Evolutionary conservation across 2,888 invertebrate species (phyloP).

Genomic region (Drepanosiphum platanoidis): DNA sequence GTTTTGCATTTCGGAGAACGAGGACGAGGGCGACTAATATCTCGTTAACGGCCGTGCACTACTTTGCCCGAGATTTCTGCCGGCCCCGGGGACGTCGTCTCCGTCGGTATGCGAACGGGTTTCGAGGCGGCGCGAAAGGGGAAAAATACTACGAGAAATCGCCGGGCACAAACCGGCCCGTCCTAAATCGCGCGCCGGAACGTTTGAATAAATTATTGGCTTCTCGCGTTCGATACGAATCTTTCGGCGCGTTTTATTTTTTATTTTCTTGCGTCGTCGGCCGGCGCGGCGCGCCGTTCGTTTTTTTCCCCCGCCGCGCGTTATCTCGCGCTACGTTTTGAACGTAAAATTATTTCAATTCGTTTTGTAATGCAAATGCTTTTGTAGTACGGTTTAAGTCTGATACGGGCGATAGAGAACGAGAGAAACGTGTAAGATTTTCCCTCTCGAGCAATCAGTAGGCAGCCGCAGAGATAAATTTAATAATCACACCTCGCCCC

Average conservation of each 20-base stretch:
- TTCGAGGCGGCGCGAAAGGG: no score
- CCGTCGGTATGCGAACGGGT: no score
- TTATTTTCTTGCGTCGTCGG: no score
- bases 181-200: neutral
- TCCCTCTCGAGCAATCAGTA: neutral
- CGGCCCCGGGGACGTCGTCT: no score
- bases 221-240: neutral
- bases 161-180: neutral
- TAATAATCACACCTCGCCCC: no score
- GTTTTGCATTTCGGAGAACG: neutral
- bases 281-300: no score
- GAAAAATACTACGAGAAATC: no score
- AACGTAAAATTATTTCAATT: neutral
- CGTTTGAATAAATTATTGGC: conserved; percentile 25
- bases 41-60: no score
- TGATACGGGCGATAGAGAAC: neutral
- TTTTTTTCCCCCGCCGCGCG: no score
- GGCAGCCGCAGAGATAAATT: no score
- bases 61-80: no score
- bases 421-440: neutral
- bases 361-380: neutral
- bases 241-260: no score
- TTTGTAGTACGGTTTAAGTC: conserved; percentile 14
- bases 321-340: neutral
- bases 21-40: neutral